Conservation (phyloP, 2,113 vertebrate genomes). For the Peucedramus taeniatus region DNA sequence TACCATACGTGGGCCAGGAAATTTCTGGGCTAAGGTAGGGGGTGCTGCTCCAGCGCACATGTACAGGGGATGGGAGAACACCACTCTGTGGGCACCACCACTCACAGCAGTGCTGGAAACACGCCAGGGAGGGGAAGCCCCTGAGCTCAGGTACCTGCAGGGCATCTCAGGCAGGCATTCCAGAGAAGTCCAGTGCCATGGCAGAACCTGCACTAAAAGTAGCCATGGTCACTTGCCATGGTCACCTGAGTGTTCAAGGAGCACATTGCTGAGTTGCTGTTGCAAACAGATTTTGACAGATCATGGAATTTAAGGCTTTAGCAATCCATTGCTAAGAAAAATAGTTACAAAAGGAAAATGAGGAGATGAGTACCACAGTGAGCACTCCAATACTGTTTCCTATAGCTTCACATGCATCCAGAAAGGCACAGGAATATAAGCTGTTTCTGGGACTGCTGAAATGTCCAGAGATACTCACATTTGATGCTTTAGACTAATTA, state of each 20-base stretch:
- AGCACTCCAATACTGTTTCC: not conserved
- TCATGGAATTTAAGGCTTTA: not conserved
- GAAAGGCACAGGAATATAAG: not conserved
- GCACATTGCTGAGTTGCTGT: not conserved
- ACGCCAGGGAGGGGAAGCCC: fast-evolving
- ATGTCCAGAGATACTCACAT: not conserved
- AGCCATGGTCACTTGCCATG: not conserved
- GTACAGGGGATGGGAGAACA: not conserved
- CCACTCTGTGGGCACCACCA: not conserved
- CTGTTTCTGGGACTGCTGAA: not conserved
- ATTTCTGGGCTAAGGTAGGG: not conserved
- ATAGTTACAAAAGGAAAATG: not conserved
- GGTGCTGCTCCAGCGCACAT: not conserved
- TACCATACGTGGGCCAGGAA: not conserved
- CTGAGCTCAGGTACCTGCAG: not conserved
- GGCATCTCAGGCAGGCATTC: not conserved
- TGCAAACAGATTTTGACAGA: not conserved
- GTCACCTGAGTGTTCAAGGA: not conserved
- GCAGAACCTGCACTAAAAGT: not conserved
- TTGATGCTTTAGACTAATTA: not conserved
- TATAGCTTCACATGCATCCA: not conserved
- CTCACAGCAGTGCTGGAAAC: not conserved
- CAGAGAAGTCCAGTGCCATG: not conserved
- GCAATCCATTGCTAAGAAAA: not conserved
- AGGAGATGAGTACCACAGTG: not conserved